Evolutionary conservation across 2,888 invertebrate genomes (phyloP), one percentile per base, ranked within the genome.

Genomic region (Pammene fasciana): DNA sequence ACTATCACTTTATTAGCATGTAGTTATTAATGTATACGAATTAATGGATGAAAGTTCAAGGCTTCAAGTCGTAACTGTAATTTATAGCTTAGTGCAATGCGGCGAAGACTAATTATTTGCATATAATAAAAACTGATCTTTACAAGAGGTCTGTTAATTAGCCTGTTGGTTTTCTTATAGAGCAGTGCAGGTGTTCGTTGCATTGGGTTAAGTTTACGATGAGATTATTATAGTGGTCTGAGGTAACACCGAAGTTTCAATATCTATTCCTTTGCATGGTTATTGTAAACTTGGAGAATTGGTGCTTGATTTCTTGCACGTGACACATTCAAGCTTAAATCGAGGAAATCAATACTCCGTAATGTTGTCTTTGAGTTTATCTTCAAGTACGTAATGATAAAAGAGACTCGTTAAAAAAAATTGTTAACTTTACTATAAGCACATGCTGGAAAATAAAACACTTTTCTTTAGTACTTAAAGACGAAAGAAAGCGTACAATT

Each of bases 1-100:
- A 36, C 36, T 5, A 36, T n/a, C 16, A 43, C 38, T 38, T 4
- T n/a, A 36, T 34, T 34, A 18, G 68, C 62, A 64, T 64, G 68
- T 36, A n/a, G 45, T 56, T 26, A 59, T 59, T 14, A 54, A 36
- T 5, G n/a, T 5, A 45, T 43, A 16, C 11, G 5, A 11, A 14
- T 38, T 16, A 38, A 18, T 11, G 48, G 16, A 48, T 10, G 14
- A 48, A 16, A 10, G 10, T 52, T 26, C 8, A 52, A 5, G 6
- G 26, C 26, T 26, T 26, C 26, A 26, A 26, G 26, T 26, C 26
- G 26, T 26, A 26, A 26, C 13, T 2, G n/a, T 34, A 54, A 54
- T 54, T 34, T 54, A 54, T 34, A 18, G 43, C 43, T 57, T 57
- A 57, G 5, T 13, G 18, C 57, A 43, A 57, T 18, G 18, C 43